Conservation (phyloP, 2,797 vertebrate species). For the Furcifer pardalis region DNA sequence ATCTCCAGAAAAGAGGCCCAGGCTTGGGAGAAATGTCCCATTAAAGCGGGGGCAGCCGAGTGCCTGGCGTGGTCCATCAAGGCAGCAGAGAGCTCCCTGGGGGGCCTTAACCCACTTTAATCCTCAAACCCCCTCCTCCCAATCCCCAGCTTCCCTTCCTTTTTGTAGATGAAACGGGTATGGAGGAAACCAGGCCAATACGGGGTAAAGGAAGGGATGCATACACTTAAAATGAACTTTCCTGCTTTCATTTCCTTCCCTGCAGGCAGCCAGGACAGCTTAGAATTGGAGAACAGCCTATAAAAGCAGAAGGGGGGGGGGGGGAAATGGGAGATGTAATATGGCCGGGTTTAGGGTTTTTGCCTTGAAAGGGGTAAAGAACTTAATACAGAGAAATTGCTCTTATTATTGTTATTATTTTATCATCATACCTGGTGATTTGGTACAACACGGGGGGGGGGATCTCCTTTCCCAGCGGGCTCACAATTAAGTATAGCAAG, state of each 20-base stretch:
- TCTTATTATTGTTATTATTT: no score
- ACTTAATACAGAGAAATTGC: no score
- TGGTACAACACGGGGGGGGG: no score
- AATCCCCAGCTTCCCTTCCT: not conserved
- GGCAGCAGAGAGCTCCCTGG: not conserved
- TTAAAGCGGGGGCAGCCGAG: fast-evolving
- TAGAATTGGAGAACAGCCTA: not conserved
- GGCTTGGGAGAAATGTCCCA: not conserved
- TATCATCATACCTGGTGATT: no score
- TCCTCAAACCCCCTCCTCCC: not conserved
- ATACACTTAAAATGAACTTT: not conserved
- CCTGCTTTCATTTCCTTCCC: not conserved
- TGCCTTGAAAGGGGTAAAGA: no score
- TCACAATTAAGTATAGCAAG: no score
- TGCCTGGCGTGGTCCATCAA: not conserved
- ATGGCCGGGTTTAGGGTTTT: no score
- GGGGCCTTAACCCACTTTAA: fast-evolving
- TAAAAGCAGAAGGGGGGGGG: not conserved
- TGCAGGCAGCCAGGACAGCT: fast-evolving
- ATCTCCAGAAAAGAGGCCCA: fast-evolving
- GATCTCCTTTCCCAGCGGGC: no score
- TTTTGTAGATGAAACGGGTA: not conserved
- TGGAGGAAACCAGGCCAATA: not conserved
- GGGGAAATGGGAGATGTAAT: no score
- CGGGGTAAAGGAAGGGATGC: not conserved